Evolutionary conservation across 2,888 invertebrate species (phyloP), one percentile per base, ranked within the genome.

Genomic region (Leucoma salicis): DNA sequence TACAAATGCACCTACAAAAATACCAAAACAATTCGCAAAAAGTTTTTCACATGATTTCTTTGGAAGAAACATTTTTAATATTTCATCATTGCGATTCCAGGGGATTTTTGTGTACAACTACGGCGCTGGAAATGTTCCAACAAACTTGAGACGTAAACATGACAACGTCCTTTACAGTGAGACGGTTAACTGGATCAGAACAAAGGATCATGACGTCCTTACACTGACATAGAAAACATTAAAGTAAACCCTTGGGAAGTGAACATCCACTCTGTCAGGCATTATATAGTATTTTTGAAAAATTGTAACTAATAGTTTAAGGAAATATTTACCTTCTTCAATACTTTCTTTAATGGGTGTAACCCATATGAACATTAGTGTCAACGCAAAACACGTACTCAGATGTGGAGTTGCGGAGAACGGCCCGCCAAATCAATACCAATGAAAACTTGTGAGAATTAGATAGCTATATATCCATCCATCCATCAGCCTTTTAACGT

Each of bases 51-150:
- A 28, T 56, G 52, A 52, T 50, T 48, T 55, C 55, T 34, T 15
- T 14, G 13, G 14, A 10, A 40, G 43, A 41, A 48, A 53, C 60
- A 66, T 68, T 63, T 72, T 67, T 62, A 58, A 65, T 57, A 67
- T 62, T 77, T 72, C 70, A 57, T 46, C 14, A 58, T 55, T 7
- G 14, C 5, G 58, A 67, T 74, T 74, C 73, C 72, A 74, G 63
- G 35, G 46, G 66, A 73, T 78, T 76, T 74, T 76, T 61, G 62
- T 46, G 38, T 36, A 33, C 49, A 63, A 53, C 66, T 65, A 69
- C 63, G 57, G 53, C 56, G 52, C 72, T 84, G 86, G 83, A 83
- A 68, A 49, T 55, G 66, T 56, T 80, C 84, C 86, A 85, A 83
- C 73, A 74, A 81, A 82, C 63, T 82, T 74, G 48, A 45, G 55